Evolutionary conservation across 2,113 vertebrate species (phyloP).

Genomic region (Mirza zaza): DNA sequence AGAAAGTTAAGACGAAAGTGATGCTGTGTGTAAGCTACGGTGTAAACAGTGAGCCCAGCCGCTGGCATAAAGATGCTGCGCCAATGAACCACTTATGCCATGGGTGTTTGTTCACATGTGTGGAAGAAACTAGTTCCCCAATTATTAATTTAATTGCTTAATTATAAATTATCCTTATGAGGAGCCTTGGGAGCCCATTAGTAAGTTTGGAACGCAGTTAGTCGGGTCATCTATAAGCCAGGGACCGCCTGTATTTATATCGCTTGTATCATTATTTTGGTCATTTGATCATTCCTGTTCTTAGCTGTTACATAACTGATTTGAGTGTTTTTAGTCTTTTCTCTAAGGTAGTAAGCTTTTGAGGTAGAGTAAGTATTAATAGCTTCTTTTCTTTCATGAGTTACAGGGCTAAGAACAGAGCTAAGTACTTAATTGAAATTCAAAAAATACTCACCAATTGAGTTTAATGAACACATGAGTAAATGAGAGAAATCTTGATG

Average conservation of each 20-base stretch:
- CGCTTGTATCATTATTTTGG: not conserved
- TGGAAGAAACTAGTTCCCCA: too few species aligned
- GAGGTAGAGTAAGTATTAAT: not conserved
- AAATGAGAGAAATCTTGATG: slow-evolving; percentile 7
- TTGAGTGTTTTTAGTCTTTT: slow-evolving; percentile 13
- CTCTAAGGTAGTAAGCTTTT: not conserved
- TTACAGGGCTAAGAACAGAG: not conserved
- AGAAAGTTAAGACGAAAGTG: too few species aligned
- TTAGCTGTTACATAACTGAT: not conserved
- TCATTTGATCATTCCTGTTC: not conserved
- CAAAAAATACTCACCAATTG: not conserved
- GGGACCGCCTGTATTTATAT: not conserved
- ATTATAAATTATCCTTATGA: too few species aligned
- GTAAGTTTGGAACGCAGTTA: too few species aligned
- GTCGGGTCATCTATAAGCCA: too few species aligned
- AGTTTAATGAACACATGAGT: not conserved
- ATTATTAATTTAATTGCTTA: too few species aligned
- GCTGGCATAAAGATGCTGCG: too few species aligned
- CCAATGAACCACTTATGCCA: too few species aligned
- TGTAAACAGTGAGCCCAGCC: too few species aligned
- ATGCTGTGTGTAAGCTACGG: too few species aligned
- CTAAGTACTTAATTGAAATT: not conserved
- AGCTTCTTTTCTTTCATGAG: not conserved
- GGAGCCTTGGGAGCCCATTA: too few species aligned
- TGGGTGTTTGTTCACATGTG: too few species aligned